These are phyloP conservation scores for Chionoecetes opilio DNA, from an alignment of 1,140 invertebrate species.

Conservation along the genomic window DNA sequence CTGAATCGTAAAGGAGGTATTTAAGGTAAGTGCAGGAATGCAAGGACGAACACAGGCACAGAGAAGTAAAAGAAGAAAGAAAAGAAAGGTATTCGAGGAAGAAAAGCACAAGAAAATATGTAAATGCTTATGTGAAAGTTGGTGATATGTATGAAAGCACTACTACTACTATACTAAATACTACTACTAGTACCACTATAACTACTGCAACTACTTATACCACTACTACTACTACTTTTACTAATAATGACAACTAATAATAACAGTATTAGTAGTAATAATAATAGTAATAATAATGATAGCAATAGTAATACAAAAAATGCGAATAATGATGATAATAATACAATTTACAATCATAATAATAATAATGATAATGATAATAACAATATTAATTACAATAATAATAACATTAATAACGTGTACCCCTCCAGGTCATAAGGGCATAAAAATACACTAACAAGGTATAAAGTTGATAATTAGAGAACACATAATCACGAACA, in stretches of 20 bases:
- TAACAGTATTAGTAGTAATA: too few species aligned
- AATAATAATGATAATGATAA: neutral
- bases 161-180: too few species aligned
- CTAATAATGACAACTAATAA: too few species aligned
- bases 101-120: too few species aligned
- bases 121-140: neutral
- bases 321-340: neutral
- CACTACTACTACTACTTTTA: too few species aligned
- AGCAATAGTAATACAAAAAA: neutral
- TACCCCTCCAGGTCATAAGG: neutral
- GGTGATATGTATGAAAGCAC: too few species aligned
- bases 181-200: too few species aligned
- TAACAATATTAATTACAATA: too few species aligned
- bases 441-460: neutral
- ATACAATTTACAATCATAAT: neutral
- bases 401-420: too few species aligned
- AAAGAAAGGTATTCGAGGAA: neutral
- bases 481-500: neutral
- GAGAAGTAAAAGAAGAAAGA: neutral
- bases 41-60: neutral
- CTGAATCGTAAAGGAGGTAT: conserved; percentile 16
- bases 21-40: neutral
- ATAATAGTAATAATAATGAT: too few species aligned
- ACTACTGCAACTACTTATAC: too few species aligned
- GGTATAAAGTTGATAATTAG: neutral